A percentile compares a stretch with the other conserved stretches of the same genome.
Conservation (phyloP, 2,113 vertebrate genomes). For the Calyptomena viridis region DNA sequence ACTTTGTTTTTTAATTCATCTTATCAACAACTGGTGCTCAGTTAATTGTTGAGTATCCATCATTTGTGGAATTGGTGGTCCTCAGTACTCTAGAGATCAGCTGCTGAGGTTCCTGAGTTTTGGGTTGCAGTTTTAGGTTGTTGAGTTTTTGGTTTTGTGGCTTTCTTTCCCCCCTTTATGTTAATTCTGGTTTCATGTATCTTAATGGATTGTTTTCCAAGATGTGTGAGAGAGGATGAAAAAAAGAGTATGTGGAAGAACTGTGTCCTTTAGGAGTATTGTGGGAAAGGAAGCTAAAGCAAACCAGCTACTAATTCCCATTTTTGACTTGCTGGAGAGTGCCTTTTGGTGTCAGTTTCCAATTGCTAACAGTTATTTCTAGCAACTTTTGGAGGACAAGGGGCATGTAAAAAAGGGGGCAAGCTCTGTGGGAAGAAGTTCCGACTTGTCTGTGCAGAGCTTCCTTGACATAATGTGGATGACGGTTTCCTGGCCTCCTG, state of each 20-base stretch:
- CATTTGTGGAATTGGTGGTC: neutral
- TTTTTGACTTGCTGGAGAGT: neutral
- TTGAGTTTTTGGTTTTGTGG: neutral
- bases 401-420: neutral
- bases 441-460: constrained; percentile 11
- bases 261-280: neutral
- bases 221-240: neutral
- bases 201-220: neutral
- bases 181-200: neutral
- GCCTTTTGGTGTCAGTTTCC: neutral
- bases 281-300: neutral
- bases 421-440: neutral
- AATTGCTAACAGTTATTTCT: neutral
- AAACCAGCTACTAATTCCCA: neutral
- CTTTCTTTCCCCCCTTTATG: neutral
- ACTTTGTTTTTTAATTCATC: neutral
- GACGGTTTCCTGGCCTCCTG: neutral
- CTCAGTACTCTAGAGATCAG: neutral
- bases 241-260: neutral
- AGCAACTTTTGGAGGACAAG: neutral
- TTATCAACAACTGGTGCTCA: neutral
- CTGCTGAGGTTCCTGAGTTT: neutral
- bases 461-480: neutral
- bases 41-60: neutral
- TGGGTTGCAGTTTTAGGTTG: neutral